Evolutionary conservation across 2,113 vertebrate species (phyloP).

Genomic region (Edolisoma coerulescens): DNA sequence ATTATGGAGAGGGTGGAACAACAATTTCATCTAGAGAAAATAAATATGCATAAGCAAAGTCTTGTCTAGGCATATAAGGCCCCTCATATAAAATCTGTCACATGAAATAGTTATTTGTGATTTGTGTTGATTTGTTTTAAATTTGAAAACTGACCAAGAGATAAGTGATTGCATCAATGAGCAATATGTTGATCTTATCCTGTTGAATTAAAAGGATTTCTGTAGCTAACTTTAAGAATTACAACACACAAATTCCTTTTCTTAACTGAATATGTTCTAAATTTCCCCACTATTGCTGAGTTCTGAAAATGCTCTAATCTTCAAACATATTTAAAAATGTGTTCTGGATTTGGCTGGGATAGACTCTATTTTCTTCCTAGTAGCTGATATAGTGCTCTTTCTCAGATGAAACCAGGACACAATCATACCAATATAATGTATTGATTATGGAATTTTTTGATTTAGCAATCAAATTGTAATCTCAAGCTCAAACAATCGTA

Average conservation of each 20-base stretch:
- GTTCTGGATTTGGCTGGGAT: not conserved
- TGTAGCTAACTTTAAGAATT: not conserved
- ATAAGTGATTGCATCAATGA: not conserved
- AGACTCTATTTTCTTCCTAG: not conserved
- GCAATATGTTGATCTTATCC: not conserved
- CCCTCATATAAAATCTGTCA: not conserved
- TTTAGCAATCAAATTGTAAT: not conserved
- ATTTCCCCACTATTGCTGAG: not conserved
- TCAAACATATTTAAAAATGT: not conserved
- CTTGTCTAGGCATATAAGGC: not conserved
- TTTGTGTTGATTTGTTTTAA: not conserved
- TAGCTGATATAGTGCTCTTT: not conserved
- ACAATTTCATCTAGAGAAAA: not conserved
- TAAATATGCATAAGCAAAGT: not conserved
- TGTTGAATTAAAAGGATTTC: not conserved
- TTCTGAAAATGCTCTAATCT: not conserved
- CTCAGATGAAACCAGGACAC: not conserved
- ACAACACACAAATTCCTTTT: not conserved
- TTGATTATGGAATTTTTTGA: not conserved
- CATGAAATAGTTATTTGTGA: not conserved
- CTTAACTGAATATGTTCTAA: not conserved
- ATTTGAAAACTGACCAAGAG: not conserved
- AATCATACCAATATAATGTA: not conserved
- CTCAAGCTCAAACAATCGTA: not conserved
- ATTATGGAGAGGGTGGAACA: not conserved